Evolutionary conservation across 1,140 invertebrate species (phyloP), one percentile per base, ranked within the genome.

Genomic region (Andricus grossulariae): DNA sequence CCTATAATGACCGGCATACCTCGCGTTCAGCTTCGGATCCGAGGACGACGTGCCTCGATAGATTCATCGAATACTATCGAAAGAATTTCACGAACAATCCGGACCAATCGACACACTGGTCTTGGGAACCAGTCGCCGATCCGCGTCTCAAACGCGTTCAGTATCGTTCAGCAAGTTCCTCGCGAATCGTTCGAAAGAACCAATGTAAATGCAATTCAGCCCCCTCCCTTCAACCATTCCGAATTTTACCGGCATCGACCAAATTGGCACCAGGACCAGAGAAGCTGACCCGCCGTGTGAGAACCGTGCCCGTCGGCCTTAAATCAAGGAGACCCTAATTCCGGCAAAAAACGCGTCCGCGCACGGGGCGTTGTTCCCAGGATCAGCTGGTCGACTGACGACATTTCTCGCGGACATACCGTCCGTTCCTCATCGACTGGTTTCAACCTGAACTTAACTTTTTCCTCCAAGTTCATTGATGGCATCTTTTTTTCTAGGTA

Each of bases 41-140:
- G 84, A 74, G 78, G 77, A 78, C 88, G 87, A 90, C 89, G 85
- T 90, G 89, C 90, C 88, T 91, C 90, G 85, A 91, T 91, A 91
- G 90, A 91, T 91, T 91, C 90, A 91, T 91, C 90, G 90, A 91
- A 91, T 91, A 91, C 90, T 91, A 91, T 91, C 87, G 90, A 91
- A 90, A 81, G 90, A 90, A 91, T 91, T 90, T 90, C 86, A 82
- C 88, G 85, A 91, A 90, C 86, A 88, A 90, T 90, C 84, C 87
- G 85, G 86, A 86, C 86, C 89, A 89, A 91, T 91, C 89, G 90
- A 91, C 90, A 90, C 85, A 88, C 86, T 45, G 78, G 79, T 80
- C 84, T 88, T 89, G 90, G 90, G 90, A 91, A 91, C 90, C 86
- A 80, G 80, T 84, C 73, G 83, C 82, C 81, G 85, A 83, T 80